A percentile compares a stretch with the other conserved stretches of the same genome.
These are phyloP conservation scores for Melipona bicolor DNA, from an alignment of 2,888 invertebrate genomes.

Conservation along the genomic window DNA sequence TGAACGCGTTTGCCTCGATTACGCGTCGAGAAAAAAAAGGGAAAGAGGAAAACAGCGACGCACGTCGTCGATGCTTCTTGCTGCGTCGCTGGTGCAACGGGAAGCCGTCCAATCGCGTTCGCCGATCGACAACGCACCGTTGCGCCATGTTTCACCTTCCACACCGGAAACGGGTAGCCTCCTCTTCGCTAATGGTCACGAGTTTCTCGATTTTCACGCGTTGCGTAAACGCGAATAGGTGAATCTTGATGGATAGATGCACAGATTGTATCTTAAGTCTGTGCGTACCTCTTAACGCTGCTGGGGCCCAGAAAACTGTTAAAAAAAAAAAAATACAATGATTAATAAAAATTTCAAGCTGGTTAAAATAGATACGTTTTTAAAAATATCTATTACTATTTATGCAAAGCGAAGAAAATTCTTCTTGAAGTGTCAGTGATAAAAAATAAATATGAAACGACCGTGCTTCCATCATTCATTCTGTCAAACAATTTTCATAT, in stretches of 20 bases:
- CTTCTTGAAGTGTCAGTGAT: no score
- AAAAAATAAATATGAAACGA: no score
- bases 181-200: background rate
- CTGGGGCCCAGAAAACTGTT: no score
- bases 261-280: no score
- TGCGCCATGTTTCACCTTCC: constrained; percentile 44
- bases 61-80: constrained; percentile 4
- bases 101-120: constrained; percentile 41
- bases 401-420: no score
- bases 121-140: constrained; percentile 29
- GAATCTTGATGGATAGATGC: background rate
- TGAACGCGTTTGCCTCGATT: constrained; percentile 14
- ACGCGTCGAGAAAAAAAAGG: background rate
- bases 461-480: no score
- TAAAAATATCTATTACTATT: no score
- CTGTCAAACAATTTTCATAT: no score
- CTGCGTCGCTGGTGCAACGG: constrained; percentile 18
- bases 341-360: no score
- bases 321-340: no score
- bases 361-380: no score
- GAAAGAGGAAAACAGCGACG: background rate
- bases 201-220: background rate
- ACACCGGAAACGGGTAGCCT: constrained; percentile 56
- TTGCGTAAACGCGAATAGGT: background rate
- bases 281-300: no score